Conservation (phyloP, 64 coral and sea anemone genomes). For the Montipora capricornis region DNA sequence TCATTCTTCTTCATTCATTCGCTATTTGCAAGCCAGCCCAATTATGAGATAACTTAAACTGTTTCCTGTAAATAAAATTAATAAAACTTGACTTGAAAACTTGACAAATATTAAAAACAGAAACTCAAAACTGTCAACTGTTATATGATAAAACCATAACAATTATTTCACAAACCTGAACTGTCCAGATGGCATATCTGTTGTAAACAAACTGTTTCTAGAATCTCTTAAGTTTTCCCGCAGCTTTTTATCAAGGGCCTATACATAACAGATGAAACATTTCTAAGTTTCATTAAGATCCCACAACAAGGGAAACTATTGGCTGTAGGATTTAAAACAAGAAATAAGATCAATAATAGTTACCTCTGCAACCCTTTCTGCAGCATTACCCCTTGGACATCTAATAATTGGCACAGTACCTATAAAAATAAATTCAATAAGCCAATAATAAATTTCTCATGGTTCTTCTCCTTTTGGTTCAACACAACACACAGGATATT, state of each 20-base stretch:
- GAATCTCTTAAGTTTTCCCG: conserved; percentile 96
- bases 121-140: too few relatives aligned
- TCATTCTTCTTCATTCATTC: too few relatives aligned
- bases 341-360: neutral
- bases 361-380: conserved; percentile 99
- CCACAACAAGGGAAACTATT: neutral
- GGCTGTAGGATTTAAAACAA: neutral
- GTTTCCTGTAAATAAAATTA: too few relatives aligned
- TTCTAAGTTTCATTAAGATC: too few relatives aligned
- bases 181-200: conserved; percentile 95
- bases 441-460: neutral
- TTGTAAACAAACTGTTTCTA: conserved; percentile 95
- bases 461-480: too few relatives aligned
- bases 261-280: conserved; percentile 9
- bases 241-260: conserved; percentile 97
- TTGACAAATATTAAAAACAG: too few relatives aligned
- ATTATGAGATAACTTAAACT: too few relatives aligned
- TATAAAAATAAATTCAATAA: neutral
- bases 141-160: too few relatives aligned
- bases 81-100: too few relatives aligned
- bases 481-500: too few relatives aligned
- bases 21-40: too few relatives aligned
- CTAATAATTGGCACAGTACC: conserved; percentile 98
- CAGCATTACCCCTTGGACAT: conserved; percentile 95
- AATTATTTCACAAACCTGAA: conserved; percentile 75